A percentile compares a stretch with the other conserved stretches of the same genome.
Conservation (phyloP, 35 echinoderm and acorn worm species). For the Amphiura filiformis region DNA sequence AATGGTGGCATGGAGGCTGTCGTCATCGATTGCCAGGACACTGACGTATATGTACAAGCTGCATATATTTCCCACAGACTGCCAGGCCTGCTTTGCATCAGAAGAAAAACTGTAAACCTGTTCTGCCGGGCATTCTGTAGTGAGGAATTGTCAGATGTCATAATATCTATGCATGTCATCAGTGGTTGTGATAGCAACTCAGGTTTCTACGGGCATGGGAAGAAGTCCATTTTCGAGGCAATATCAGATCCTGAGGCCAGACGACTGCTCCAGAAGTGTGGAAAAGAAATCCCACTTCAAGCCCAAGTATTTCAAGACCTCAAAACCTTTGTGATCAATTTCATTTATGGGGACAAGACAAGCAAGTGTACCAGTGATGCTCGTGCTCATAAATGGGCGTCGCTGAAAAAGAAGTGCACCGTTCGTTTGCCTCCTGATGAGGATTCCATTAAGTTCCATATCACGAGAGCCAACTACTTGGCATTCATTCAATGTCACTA, state of each 20-base stretch:
- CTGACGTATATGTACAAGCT: constrained; percentile 41
- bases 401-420: constrained; percentile 29
- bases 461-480: constrained; percentile 26
- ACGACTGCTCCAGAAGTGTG: background rate
- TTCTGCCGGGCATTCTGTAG: background rate
- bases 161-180: constrained; percentile 41
- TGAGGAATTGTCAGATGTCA: constrained; percentile 33
- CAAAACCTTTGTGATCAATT: constrained; percentile 26
- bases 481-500: background rate
- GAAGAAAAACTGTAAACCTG: background rate
- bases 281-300: no score
- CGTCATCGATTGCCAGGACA: background rate
- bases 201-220: constrained; percentile 1
- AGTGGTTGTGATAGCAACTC: constrained; percentile 26
- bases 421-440: constrained; percentile 35
- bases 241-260: constrained; percentile 2
- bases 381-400: constrained; percentile 28
- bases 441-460: background rate
- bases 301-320: background rate
- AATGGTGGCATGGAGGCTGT: background rate
- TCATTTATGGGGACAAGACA: constrained; percentile 25
- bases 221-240: constrained; percentile 17
- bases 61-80: constrained; percentile 33
- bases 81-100: constrained; percentile 13
- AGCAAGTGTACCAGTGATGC: background rate